phyloP scores from a whole-genome alignment of 2,797 vertebrate species.

The Gallinago solitaria region DNA sequence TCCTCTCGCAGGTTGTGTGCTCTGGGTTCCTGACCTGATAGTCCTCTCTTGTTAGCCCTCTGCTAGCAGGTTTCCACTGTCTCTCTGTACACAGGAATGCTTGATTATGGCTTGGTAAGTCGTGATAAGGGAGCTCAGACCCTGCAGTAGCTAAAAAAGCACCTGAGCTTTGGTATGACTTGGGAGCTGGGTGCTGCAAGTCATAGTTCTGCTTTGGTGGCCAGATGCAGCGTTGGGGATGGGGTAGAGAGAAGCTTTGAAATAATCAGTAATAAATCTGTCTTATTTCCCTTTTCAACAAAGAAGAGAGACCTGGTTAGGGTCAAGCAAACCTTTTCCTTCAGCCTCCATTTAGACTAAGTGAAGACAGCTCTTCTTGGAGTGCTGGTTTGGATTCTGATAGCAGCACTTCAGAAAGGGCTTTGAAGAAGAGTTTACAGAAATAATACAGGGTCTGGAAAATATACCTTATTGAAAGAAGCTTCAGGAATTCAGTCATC shows the following conservation, averaged over 20 bases:
- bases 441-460: neutral
- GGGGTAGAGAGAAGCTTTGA: neutral
- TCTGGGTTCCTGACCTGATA: neutral
- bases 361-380: neutral
- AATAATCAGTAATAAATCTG: neutral
- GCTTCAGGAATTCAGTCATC: neutral
- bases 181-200: neutral
- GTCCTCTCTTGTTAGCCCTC: neutral
- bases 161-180: neutral
- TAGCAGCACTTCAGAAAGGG: neutral
- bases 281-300: neutral
- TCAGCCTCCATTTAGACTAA: neutral
- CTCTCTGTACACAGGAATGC: neutral
- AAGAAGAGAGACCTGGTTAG: neutral
- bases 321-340: neutral
- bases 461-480: neutral
- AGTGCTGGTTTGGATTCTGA: neutral
- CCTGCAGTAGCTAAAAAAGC: neutral
- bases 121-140: neutral
- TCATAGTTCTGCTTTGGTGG: neutral
- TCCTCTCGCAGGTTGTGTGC: accelerated
- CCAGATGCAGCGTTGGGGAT: neutral
- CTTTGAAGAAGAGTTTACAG: neutral
- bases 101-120: neutral
- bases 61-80: neutral